Conservation (phyloP, 2,888 invertebrate species). For the Parnassius apollo region DNA sequence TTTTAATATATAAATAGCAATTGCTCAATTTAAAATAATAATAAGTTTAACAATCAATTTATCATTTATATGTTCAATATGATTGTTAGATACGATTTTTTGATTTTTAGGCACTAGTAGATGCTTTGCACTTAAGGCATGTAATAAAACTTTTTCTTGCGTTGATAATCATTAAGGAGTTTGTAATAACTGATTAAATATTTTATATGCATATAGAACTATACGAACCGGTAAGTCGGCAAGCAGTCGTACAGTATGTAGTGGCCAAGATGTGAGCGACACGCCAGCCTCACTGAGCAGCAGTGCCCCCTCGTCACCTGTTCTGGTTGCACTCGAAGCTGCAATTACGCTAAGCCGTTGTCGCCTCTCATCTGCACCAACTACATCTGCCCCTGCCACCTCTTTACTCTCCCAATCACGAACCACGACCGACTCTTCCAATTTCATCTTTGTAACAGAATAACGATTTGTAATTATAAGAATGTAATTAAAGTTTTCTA, state of each 20-base stretch:
- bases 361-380: conserved; percentile 32
- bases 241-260: conserved; percentile 35
- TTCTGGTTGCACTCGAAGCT: conserved; percentile 16
- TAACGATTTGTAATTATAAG: background rate
- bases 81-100: no score
- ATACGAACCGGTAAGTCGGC: conserved; percentile 36
- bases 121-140: no score
- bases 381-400: conserved; percentile 38
- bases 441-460: conserved; percentile 42
- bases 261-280: conserved; percentile 38
- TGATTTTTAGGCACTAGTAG: no score
- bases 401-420: conserved; percentile 43
- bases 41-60: no score
- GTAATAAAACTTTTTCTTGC: no score
- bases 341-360: conserved; percentile 32
- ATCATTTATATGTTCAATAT: no score
- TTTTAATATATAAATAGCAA: no score
- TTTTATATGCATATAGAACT: background rate
- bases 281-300: conserved; percentile 35
- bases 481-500: background rate
- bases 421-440: conserved; percentile 43
- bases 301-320: conserved; percentile 31
- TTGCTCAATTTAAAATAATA: no score
- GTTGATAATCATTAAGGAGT: no score
- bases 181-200: no score